Evolutionary conservation across 2,797 vertebrate species (phyloP), one percentile per base, ranked within the genome.

Genomic region (Galaxias olidus): DNA sequence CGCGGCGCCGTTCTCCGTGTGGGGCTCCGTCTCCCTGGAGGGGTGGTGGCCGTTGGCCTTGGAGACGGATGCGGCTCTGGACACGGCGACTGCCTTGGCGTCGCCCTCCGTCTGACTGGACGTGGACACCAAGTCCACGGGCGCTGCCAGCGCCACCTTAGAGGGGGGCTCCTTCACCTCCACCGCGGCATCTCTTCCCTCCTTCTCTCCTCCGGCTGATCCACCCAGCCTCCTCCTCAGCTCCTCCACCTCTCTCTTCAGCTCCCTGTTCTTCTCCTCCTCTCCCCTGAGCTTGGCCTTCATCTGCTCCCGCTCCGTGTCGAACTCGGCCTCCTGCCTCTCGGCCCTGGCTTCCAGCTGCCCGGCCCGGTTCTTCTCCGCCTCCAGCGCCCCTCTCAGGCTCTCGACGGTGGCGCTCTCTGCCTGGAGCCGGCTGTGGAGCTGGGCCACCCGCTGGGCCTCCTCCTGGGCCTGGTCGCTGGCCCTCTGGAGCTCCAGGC

Each of bases 401-500:
- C 87, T 88, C 59, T 92, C 91, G 43, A 85, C 84, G 4, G 91
- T 87, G n/a, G 81, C 80, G 74, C 81, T 93, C 86, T 98, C 94
- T 68, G 94, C 92, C 79, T 95, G 92, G 79, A 99, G 54, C 50
- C 90, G 86, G 63, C 86, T 64, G 80, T 85, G 93, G 73, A 98
- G 83, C 55, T 96, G 93, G 0, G 88, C 89, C 0, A 87, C 91
- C 69, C 91, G 95, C 68, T 95, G 94, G 0, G 93, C 93, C 78
- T 98, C 97, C 76, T 98, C 95, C 14, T 92, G 87, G 0, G 95
- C 96, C 84, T 94, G 95, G 76, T 89, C 91, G 66, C 86, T 94
- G 82, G 96, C 95, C 54, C 91, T 94, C 85, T 98, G 96, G 79
- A 97, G 96, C 87, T 99, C 95, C 47, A 93, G 86, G 1, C 93